A percentile compares a stretch with the other conserved stretches of the same genome.
Conservation (phyloP, 2,888 invertebrate genomes). For the Zonitis immaculata region DNA sequence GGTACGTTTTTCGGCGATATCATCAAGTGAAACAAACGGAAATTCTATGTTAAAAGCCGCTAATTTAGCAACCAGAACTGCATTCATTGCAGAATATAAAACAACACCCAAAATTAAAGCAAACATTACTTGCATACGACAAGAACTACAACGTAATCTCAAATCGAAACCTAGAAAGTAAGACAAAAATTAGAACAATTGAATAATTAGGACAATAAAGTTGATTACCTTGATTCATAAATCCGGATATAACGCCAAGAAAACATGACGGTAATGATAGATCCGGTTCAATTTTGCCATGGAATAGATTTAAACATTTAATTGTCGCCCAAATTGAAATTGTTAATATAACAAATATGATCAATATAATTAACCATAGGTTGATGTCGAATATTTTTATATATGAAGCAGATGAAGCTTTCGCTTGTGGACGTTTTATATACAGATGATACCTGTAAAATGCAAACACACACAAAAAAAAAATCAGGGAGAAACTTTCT, state of each 20-base stretch:
- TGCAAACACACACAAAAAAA: too few species aligned
- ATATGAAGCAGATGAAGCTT: slow-evolving; percentile 37
- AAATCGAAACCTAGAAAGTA: slow-evolving; percentile 39
- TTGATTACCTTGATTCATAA: slow-evolving; percentile 46
- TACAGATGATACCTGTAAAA: slow-evolving; percentile 41
- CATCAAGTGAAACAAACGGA: slow-evolving; percentile 43
- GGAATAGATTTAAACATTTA: slow-evolving; percentile 27
- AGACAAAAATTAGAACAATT: too few species aligned
- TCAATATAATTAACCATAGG: slow-evolving; percentile 36
- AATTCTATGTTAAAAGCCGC: slow-evolving; percentile 42
- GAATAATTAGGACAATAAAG: too few species aligned
- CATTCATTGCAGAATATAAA: slow-evolving; percentile 40
- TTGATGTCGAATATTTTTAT: slow-evolving; percentile 34
- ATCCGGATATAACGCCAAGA: slow-evolving; percentile 37
- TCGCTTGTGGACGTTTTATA: slow-evolving; percentile 34
- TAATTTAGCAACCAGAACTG: slow-evolving; percentile 46
- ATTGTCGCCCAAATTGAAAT: slow-evolving; percentile 35
- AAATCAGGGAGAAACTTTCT: too few species aligned
- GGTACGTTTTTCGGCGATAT: slow-evolving; percentile 37
- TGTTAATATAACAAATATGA: slow-evolving; percentile 32
- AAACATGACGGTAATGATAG: slow-evolving; percentile 38
- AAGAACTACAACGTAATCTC: slow-evolving; percentile 34
- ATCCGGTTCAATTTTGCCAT: slow-evolving; percentile 23
- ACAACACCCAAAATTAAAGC: slow-evolving; percentile 40
- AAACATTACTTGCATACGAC: slow-evolving; percentile 36